Conservation (phyloP, 2,797 vertebrate genomes). For the Pempheris klunzingeri region DNA sequence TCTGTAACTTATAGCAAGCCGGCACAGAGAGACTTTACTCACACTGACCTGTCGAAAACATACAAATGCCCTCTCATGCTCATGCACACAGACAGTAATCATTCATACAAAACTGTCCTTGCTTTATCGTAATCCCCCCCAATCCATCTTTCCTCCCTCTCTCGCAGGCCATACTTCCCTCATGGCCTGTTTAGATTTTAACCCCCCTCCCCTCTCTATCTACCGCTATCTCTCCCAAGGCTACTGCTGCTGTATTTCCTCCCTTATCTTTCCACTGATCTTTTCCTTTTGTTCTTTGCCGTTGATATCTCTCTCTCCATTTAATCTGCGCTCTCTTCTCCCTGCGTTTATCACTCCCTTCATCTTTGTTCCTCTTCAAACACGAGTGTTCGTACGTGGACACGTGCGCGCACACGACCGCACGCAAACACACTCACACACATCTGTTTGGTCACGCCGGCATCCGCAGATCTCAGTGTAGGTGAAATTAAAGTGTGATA, state of each 20-base stretch:
- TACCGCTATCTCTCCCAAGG: constrained; percentile 58
- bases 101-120: constrained; percentile 48
- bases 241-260: constrained; percentile 69
- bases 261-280: constrained; percentile 70
- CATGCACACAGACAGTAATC: constrained; percentile 15
- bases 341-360: constrained; percentile 71
- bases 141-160: constrained; percentile 22
- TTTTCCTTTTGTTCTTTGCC: constrained; percentile 76
- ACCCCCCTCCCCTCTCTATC: constrained; percentile 50
- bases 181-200: constrained; percentile 62
- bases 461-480: constrained; percentile 73
- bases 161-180: constrained; percentile 49
- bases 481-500: constrained; percentile 86
- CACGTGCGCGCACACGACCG: constrained; percentile 14
- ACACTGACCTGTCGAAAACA: not conserved
- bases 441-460: constrained; percentile 71
- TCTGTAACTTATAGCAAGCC: not conserved
- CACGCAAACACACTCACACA: constrained; percentile 29
- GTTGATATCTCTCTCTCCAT: constrained; percentile 74
- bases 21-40: constrained; percentile 12
- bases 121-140: constrained; percentile 32
- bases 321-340: constrained; percentile 74
- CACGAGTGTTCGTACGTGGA: constrained; percentile 47
- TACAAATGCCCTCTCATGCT: constrained; percentile 5
- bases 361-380: constrained; percentile 75